Conservation (phyloP, 2,113 vertebrate species). For the Eleginops maclovinus region DNA sequence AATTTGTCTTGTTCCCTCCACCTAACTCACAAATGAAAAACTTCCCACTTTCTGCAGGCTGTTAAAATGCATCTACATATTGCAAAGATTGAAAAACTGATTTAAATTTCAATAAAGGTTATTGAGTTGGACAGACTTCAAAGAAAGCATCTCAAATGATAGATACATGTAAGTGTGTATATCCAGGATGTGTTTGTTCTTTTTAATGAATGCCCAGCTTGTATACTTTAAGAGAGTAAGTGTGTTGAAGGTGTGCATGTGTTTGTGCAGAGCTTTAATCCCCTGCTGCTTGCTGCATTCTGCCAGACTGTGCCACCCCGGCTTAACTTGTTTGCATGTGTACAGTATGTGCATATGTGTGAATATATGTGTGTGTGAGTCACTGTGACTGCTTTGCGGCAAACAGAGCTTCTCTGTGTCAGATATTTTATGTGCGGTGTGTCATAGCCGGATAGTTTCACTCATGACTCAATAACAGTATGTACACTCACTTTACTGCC, state of each 20-base stretch:
- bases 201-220: constrained; percentile 12
- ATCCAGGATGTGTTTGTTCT: constrained; percentile 20
- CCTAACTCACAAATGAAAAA: constrained; percentile 60
- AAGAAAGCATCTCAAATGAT: constrained; percentile 17
- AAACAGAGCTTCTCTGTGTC: constrained; percentile 54
- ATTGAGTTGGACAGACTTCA: constrained; percentile 27
- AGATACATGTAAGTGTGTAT: constrained; percentile 24
- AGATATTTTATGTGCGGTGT: constrained; percentile 57
- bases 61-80: constrained; percentile 11
- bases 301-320: constrained; percentile 28
- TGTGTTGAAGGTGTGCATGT: constrained; percentile 8
- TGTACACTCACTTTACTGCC: constrained; percentile 29
- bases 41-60: constrained; percentile 27
- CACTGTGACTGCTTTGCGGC: constrained; percentile 21
- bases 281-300: constrained; percentile 14
- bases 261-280: constrained; percentile 9
- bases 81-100: constrained; percentile 22
- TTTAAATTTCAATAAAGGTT: constrained; percentile 23
- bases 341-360: constrained; percentile 8
- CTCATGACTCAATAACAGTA: constrained; percentile 44
- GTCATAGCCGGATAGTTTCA: constrained; percentile 48
- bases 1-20: constrained; percentile 13
- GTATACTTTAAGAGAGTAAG: neutral
- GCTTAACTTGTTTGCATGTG: constrained; percentile 38
- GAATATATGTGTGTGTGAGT: neutral